These are phyloP conservation scores for Aradophagus sp. DNA, from an alignment of 1,140 invertebrate genomes.

Conservation along the genomic window DNA sequence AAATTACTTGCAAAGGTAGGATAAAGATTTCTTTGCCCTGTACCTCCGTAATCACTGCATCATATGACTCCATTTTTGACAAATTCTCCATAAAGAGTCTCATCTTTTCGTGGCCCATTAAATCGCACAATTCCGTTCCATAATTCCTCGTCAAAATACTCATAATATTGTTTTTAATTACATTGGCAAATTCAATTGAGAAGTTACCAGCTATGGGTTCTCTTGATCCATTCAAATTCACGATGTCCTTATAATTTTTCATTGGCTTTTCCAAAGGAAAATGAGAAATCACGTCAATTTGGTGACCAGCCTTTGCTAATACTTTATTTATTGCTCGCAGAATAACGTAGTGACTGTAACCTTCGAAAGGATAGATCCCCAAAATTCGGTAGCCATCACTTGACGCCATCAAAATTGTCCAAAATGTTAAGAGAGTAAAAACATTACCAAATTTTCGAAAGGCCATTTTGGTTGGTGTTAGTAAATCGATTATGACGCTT, in stretches of 20 bases:
- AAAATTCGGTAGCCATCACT: conserved; percentile 65
- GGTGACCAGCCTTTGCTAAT: conserved; percentile 73
- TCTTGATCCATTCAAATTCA: conserved; percentile 53
- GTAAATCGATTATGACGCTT: too few relatives aligned
- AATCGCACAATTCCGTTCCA: conserved; percentile 17
- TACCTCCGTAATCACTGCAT: conserved; percentile 53
- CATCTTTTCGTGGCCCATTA: conserved; percentile 34
- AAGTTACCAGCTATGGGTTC: conserved; percentile 24
- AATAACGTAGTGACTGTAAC: conserved; percentile 72
- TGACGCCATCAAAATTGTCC: neutral
- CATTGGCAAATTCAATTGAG: conserved; percentile 20
- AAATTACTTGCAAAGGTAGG: too few relatives aligned
- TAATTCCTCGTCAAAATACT: conserved; percentile 4
- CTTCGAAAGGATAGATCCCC: conserved; percentile 71
- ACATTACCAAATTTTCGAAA: too few relatives aligned
- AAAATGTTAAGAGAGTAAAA: neutral
- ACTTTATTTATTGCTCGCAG: conserved; percentile 70
- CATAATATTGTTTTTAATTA: conserved; percentile 23
- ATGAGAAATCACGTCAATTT: conserved; percentile 67
- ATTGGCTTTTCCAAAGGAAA: conserved; percentile 60
- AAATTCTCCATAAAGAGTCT: conserved; percentile 42
- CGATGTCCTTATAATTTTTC: conserved; percentile 62
- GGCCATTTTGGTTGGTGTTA: too few relatives aligned
- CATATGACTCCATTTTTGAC: conserved; percentile 28
- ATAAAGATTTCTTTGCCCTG: too few relatives aligned